Percentiles rank a stretch among this genome's conserved stretches.
phyloP scores from a whole-genome alignment of 2,113 vertebrate genomes.

The Osmerus eperlanus region DNA sequence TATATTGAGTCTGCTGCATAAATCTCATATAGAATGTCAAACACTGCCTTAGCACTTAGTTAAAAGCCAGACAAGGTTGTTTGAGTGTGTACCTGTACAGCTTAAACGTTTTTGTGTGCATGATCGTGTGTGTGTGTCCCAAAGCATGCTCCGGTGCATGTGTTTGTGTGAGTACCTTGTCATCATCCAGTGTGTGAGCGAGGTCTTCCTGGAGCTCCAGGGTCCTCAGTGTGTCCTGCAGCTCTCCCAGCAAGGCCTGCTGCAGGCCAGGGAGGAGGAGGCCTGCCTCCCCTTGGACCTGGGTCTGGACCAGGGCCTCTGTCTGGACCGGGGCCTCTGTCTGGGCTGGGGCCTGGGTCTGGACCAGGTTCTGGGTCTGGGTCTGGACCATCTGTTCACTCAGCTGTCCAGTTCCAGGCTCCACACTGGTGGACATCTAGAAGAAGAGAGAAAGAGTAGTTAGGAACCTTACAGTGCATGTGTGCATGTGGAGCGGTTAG shows the following conservation, averaged over 20 bases:
- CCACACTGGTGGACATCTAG: conserved; percentile 78
- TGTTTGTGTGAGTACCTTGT: conserved; percentile 74
- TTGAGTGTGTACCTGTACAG: background rate
- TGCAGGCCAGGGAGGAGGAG: conserved; percentile 47
- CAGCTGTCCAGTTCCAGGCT: conserved; percentile 52
- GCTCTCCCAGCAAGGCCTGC: conserved; percentile 76
- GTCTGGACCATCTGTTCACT: conserved; percentile 35
- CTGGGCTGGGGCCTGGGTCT: conserved; percentile 9
- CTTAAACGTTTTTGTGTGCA: background rate
- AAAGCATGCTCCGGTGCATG: background rate
- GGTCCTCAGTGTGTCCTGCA: conserved; percentile 74
- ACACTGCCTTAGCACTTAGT: too few relatives aligned
- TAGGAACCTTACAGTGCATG: conserved; percentile 29
- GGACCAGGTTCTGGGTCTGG: conserved; percentile 38
- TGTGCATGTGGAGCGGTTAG: background rate
- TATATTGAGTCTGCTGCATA: background rate
- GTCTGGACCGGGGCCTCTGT: background rate
- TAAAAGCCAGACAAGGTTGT: background rate
- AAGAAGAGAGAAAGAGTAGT: conserved; percentile 17
- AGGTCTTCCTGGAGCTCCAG: conserved; percentile 77
- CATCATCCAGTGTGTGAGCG: conserved; percentile 70
- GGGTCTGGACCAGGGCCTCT: background rate
- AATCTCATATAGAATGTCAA: background rate
- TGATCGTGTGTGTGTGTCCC: conserved; percentile 1
- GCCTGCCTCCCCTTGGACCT: background rate